Conservation (phyloP, 2,888 invertebrate species). For the Papilio elwesi region DNA sequence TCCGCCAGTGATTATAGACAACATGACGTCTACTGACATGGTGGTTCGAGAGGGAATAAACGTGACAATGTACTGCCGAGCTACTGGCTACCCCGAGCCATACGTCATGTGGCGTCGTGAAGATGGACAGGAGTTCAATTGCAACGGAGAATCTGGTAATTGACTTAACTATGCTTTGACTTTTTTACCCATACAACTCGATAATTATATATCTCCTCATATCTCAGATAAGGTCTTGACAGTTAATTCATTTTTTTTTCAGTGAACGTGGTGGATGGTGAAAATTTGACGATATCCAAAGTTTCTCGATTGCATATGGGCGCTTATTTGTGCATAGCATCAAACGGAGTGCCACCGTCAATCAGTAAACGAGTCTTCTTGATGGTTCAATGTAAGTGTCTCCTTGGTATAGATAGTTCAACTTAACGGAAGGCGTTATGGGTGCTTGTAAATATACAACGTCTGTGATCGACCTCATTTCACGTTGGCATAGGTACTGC, state of each 20-base stretch:
- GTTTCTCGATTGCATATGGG: conserved; percentile 97
- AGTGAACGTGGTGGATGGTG: conserved; percentile 96
- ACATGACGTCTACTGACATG: conserved; percentile 96
- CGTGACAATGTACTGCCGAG: conserved; percentile 94
- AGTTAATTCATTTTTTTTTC: conserved; percentile 31
- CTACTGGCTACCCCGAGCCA: conserved; percentile 94
- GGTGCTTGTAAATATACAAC: background rate
- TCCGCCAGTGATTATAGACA: conserved; percentile 94
- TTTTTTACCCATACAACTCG: too few species aligned
- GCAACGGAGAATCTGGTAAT: conserved; percentile 93
- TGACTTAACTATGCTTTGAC: background rate
- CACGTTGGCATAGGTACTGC: too few species aligned
- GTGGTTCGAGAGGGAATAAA: conserved; percentile 95
- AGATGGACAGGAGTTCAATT: conserved; percentile 94
- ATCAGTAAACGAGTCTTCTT: conserved; percentile 93
- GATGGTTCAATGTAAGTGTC: conserved; percentile 92
- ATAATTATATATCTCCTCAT: background rate
- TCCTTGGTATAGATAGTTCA: conserved; percentile 33
- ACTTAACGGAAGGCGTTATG: background rate
- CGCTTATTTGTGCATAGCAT: conserved; percentile 95
- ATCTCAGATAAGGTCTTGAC: background rate
- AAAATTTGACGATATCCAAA: conserved; percentile 93
- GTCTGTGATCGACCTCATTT: too few species aligned
- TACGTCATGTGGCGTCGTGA: conserved; percentile 97
- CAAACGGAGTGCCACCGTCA: conserved; percentile 95